These are phyloP conservation scores for Alcis repandata DNA, from an alignment of 2,888 invertebrate species.

Conservation along the genomic window DNA sequence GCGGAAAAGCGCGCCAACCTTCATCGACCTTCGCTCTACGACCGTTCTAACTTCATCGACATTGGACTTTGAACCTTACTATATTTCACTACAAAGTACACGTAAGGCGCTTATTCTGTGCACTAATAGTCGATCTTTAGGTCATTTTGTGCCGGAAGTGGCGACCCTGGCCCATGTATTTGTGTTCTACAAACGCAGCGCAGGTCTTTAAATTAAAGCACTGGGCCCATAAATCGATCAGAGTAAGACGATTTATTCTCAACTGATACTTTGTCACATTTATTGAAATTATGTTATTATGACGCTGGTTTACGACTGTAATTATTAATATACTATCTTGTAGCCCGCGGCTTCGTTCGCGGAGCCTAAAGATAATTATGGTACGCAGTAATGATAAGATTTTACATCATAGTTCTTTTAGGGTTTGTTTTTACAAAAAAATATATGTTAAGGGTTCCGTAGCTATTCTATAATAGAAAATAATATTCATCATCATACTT, in stretches of 20 bases:
- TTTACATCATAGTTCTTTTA: no score
- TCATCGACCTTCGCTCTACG: slow-evolving; percentile 87
- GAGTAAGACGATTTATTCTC: slow-evolving; percentile 66
- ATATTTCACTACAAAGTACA: slow-evolving; percentile 21
- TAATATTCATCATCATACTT: no score
- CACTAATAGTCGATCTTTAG: slow-evolving; percentile 37
- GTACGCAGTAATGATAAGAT: no score
- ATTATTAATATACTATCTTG: slow-evolving; percentile 36
- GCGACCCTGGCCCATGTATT: slow-evolving; percentile 68
- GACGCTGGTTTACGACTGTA: slow-evolving; percentile 55
- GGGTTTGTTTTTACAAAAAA: no score
- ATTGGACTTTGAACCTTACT: slow-evolving; percentile 54
- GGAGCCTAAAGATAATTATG: no score
- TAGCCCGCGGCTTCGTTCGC: no score
- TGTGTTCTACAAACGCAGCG: slow-evolving; percentile 70
- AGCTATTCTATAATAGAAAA: no score
- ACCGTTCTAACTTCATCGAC: slow-evolving; percentile 69
- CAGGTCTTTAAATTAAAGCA: slow-evolving; percentile 74
- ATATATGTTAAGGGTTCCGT: no score
- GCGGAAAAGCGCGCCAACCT: slow-evolving; percentile 86
- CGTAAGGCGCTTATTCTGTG: slow-evolving; percentile 50
- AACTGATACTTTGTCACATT: slow-evolving; percentile 77
- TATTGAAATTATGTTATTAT: slow-evolving; percentile 61
- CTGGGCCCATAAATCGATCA: slow-evolving; percentile 75
- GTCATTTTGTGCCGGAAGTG: slow-evolving; percentile 46